Base-by-base conservation (phyloP, 1,140 invertebrate species). In the Papilio dardanus region DNA sequence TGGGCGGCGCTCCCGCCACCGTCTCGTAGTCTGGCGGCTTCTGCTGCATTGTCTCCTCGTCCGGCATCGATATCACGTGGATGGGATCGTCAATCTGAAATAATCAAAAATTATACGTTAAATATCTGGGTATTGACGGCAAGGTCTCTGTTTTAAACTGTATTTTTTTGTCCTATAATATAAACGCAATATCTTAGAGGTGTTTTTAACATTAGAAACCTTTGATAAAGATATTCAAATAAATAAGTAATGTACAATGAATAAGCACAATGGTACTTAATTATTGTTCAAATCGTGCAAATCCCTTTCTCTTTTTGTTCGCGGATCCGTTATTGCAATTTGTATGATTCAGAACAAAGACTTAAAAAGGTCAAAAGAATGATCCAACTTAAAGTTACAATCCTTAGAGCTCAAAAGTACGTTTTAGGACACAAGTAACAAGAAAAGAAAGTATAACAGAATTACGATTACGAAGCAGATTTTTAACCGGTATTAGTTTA, bases 1-100 rank as follows among this genome's bases (percentile, higher is more conserved):
- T 96, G 0, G 96, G 96, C 46, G 96, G 96, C 54, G 95, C 94
- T 19, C 95, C 95, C 2, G 95, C 95, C 31, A 96, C 95, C 0
- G 95, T 94, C 79, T 96, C 96, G 86, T 96, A 96, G 83, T 96
- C 96, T 28, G 96, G 96, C 28, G 96, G 96, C 84, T 96, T 96
- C 79, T 96, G 95, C 74, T 95, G 91, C 84, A 93, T 94, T 35
- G 93, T 88, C 78, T 93, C 92, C 67, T 94, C 92, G 75, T 94
- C 93, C 73, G 95, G 94, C 80, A 95, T 94, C 68, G 95, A 94
- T 78, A 96, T 96, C 74, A 96, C 95, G 85, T 96, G 95, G 74
- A 96, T 95, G 21, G 95, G 94, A 90, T 95, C 95, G 84, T 95
- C 95, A 79, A 95, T 95, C 95, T 94, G 93, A n/a, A 94, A 94